These are phyloP conservation scores for Enteromius anoplus DNA, from an alignment of 2,797 vertebrate species.

Conservation along the genomic window DNA sequence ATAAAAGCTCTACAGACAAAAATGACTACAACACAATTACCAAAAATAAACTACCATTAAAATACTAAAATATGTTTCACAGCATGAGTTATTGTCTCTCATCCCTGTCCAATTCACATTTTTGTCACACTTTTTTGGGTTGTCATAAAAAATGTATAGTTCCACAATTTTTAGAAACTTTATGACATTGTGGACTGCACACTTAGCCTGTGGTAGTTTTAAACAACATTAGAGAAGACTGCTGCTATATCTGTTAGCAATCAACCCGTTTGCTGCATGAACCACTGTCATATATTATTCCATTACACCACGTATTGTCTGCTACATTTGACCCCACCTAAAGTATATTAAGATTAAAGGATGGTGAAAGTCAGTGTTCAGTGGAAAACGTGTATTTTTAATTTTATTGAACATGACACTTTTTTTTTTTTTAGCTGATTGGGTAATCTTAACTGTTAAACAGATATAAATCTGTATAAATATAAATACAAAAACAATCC, in stretches of 20 bases:
- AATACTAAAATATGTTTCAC: background rate
- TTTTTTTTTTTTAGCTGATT: background rate
- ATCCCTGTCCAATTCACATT: background rate
- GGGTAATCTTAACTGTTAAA: background rate
- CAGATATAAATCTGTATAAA: background rate
- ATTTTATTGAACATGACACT: background rate
- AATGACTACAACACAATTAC: background rate
- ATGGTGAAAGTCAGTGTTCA: slow-evolving; percentile 13
- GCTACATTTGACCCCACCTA: slow-evolving; percentile 5
- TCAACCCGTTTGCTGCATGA: background rate
- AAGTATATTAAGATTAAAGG: background rate
- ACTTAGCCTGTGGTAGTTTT: background rate
- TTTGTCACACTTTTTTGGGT: background rate
- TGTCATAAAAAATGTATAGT: background rate
- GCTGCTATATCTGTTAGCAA: background rate
- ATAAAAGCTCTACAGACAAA: background rate
- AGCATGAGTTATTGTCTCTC: background rate
- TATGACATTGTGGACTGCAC: background rate
- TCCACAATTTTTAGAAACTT: background rate
- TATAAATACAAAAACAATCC: background rate
- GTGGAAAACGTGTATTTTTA: background rate
- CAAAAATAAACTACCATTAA: background rate
- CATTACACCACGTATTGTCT: slow-evolving; percentile 5
- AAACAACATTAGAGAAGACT: background rate
- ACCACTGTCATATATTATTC: slow-evolving; percentile 23